Evolutionary conservation across 2,113 vertebrate genomes (phyloP), one percentile per base, ranked within the genome.

Genomic region (Ameiurus melas): DNA sequence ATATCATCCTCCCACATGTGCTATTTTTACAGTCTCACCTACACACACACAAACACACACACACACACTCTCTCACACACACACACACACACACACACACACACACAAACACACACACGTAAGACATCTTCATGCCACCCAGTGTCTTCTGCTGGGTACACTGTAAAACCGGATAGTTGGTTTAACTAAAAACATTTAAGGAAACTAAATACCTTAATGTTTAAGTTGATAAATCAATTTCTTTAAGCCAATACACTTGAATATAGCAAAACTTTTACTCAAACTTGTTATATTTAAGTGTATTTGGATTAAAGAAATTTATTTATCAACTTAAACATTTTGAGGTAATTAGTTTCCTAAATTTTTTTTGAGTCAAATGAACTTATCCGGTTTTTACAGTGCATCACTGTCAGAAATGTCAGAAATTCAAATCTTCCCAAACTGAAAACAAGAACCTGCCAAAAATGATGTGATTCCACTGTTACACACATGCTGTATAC

Each of bases 1-100:
- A 87, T 87, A 82, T 87, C 64, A 79, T 84, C 87, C 83, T 87
- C 90, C 90, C 85, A 89, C 90, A 66, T 82, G 25, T 87, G 87
- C 87, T 90, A 90, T 90, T 90, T 90, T 90, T 90, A 89, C n/a
- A 78, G 57, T 86, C 75, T 88, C 80, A 87, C 89, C 77, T 73
- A 84, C 60, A 51, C 82, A 68, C 82, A 68, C 82, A 79, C 81
- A 77, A 43, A 84, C 88, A 68, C 85, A 78, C 79, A 81, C 80
- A 85, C 83, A 84, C 75, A 81, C 82, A 73, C 73, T n/a, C 64
- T 30, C 64, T 14, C n/a, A 68, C 27, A 14, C 64, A 66, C 64
- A 30, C 8, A 64, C 79, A 71, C 80, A 85, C 83, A 87, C 75
- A 81, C 82, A 73, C 73, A 66, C 27, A 68, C 64, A 30, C n/a